These are phyloP conservation scores for Lepidotrigona ventralis DNA, from an alignment of 1,140 invertebrate genomes.

Conservation along the genomic window DNA sequence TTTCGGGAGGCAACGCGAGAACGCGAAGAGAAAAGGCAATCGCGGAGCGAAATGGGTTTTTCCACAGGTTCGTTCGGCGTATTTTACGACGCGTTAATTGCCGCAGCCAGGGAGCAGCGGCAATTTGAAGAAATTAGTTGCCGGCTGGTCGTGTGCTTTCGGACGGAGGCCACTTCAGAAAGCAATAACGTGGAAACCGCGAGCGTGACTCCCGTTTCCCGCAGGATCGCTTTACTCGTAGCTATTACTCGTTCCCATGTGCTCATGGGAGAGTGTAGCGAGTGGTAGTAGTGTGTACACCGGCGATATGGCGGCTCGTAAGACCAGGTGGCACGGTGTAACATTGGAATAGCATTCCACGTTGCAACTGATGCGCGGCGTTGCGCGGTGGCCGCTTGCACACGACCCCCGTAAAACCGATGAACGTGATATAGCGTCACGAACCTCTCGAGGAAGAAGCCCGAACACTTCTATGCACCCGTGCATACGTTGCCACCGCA, in stretches of 20 bases:
- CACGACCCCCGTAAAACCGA: conserved; percentile 59
- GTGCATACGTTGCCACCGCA: conserved; percentile 10
- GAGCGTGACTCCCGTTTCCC: conserved; percentile 60
- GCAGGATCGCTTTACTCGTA: conserved; percentile 53
- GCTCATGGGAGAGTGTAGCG: conserved; percentile 38
- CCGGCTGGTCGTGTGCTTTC: conserved; percentile 31
- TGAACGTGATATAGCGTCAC: conserved; percentile 49
- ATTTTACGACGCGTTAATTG: conserved; percentile 25
- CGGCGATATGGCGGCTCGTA: conserved; percentile 50
- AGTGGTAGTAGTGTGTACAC: conserved; percentile 46
- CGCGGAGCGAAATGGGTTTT: background rate
- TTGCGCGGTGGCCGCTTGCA: conserved; percentile 43
- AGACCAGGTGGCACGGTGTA: conserved; percentile 61
- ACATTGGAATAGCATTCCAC: conserved; percentile 61
- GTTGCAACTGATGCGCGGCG: conserved; percentile 63
- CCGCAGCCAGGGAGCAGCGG: background rate
- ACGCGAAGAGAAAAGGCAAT: background rate
- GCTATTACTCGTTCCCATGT: conserved; percentile 56
- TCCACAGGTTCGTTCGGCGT: background rate
- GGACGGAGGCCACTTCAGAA: conserved; percentile 48
- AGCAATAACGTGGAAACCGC: conserved; percentile 61
- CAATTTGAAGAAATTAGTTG: conserved; percentile 47
- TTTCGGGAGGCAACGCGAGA: background rate
- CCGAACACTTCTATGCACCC: conserved; percentile 10
- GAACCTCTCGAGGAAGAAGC: conserved; percentile 17